Base-by-base conservation (phyloP, 2,113 vertebrate species). In the Oncorhynchus masou region DNA sequence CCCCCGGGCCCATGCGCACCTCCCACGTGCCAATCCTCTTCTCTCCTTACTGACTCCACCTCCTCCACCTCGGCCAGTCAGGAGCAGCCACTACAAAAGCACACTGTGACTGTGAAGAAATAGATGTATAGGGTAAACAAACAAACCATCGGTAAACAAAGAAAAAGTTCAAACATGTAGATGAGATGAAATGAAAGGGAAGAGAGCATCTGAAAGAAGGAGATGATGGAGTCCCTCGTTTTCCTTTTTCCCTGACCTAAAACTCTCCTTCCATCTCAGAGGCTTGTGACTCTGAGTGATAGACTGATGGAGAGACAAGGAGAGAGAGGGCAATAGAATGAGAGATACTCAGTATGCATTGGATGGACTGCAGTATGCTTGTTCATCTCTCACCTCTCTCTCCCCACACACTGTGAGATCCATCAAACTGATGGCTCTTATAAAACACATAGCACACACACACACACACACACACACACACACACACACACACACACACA, bases 11-110 rank as follows among this genome's bases (percentile, higher is more conserved):
- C 89, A 96, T 97, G 71, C 95, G 96, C 93, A 97, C 95, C 87
- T 91, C 95, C 80, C 96, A 96, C 20, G 95, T 95, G 82, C 95
- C 94, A 71, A 96, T 96, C 81, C 95, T 97, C 78, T 97, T 98
- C 90, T 96, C 96, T 65, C 96, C 96, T 3, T 98, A 98, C 92
- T 97, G 95, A 97, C 91, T 85, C 81, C 31, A 2, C 73, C 70
- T 54, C 54, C 29, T 12, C 48, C 64, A 49, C 59, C 73, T 73
- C 16, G 67, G 81, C 85, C 91, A 87, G 87, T 90, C 84, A 80
- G 89, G 84, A 91, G 88, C 86, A 88, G 90, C 88, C 88, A 87
- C 90, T 91, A 89, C 88, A 90, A 94, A 45, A 94, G 93, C 93
- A 94, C 94, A 94, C 94, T 94, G 94, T 94, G 94, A 94, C 94